Base-by-base conservation (phyloP, 2,888 invertebrate species). In the Erebia epiphron region DNA sequence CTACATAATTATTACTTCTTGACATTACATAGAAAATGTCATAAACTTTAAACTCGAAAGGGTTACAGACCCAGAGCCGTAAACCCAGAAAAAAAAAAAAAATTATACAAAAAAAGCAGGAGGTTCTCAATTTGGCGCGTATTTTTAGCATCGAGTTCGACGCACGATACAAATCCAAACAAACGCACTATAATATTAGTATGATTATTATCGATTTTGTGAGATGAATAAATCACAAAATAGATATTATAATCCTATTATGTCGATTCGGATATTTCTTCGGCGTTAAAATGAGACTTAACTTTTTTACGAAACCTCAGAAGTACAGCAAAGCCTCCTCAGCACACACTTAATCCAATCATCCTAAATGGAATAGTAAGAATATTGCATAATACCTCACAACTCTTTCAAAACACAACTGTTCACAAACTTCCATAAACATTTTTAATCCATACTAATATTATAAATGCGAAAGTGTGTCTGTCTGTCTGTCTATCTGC, bases 291-390 rank as follows among this genome's bases (percentile, higher is more conserved):
- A 52, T n/a, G n/a, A 63, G 63, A 63, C 50, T 62, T 61, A 43
- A 8, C 13, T 11, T 60, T 63, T 49, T 56, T 63, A 67, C 64
- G 61, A 60, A 68, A 74, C 71, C 67, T 73, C 66, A 69, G 52
- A 61, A 71, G 73, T 78, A 78, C 81, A 79, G 79, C 79, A 81
- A 82, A 82, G 79, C 75, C 78, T 79, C 75, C 78, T 79, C 81
- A 82, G 77, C 69, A 57, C 66, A 76, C 73, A 71, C 74, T 71
- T 68, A 73, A 56, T 62, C 66, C 64, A 70, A 65, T 70, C 70
- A 68, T 57, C 58, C 67, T 62, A 67, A 77, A 78, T 82, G 81
- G 82, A 82, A 85, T 82, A 80, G 76, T 76, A 78, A 35, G 61
- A 10, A 21, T 35, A 41, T 54, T 65, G 54, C 41, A 56, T 41